These are phyloP conservation scores for Apostichopus parvimensis DNA, from an alignment of 35 echinoderm and acorn worm genomes.

Conservation along the genomic window DNA sequence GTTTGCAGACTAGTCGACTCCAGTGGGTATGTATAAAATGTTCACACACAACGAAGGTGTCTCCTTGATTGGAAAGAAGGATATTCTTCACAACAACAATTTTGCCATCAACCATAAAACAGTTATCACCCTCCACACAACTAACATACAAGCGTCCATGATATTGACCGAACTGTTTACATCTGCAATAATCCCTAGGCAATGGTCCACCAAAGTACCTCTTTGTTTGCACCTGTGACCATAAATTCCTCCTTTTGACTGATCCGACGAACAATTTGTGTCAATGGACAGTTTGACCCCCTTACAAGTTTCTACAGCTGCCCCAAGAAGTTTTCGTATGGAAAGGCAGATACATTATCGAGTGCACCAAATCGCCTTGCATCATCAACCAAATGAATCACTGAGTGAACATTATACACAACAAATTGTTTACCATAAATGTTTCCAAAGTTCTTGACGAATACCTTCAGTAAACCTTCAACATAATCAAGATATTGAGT, in stretches of 20 bases:
- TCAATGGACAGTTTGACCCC: neutral
- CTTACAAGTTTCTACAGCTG: neutral
- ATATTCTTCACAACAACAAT: slow-evolving; percentile 23
- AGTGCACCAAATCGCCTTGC: slow-evolving; percentile 53
- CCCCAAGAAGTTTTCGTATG: slow-evolving; percentile 42
- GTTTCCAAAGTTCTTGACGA: slow-evolving; percentile 39
- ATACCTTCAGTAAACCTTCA: slow-evolving; percentile 45
- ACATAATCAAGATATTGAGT: slow-evolving; percentile 58
- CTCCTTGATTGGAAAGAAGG: neutral
- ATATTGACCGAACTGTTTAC: slow-evolving; percentile 10
- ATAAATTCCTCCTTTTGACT: neutral
- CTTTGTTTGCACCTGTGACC: neutral
- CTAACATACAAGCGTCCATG: neutral
- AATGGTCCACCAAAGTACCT: neutral
- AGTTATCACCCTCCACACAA: slow-evolving; percentile 8
- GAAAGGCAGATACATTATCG: slow-evolving; percentile 62
- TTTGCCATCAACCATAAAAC: neutral
- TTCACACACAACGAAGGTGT: slow-evolving; percentile 27
- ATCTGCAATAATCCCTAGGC: neutral
- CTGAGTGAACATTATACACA: slow-evolving; percentile 36
- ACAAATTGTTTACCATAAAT: slow-evolving; percentile 55
- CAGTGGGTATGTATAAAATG: slow-evolving; percentile 35
- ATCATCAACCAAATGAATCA: slow-evolving; percentile 61
- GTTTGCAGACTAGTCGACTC: neutral
- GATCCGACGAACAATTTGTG: slow-evolving; percentile 23